Percentiles rank a stretch among this genome's conserved stretches.
These are phyloP conservation scores for Cossypha niveicapilla DNA, from an alignment of 2,797 vertebrate genomes.

Conservation along the genomic window DNA sequence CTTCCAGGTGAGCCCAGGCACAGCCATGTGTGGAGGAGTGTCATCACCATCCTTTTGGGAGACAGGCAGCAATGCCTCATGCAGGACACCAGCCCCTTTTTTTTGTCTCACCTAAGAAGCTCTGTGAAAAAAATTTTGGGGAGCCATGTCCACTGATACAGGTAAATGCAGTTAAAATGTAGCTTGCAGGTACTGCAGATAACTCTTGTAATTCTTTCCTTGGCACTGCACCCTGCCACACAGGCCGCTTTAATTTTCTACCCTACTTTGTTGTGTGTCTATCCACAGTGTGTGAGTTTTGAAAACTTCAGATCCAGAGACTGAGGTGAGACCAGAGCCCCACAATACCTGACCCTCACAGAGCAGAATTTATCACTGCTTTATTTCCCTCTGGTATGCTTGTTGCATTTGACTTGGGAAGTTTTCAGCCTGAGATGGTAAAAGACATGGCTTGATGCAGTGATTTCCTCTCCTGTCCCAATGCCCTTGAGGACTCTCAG, in stretches of 20 bases:
- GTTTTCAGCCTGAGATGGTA: too few relatives aligned
- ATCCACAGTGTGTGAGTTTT: neutral
- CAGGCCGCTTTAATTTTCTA: accelerated
- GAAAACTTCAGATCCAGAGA: neutral
- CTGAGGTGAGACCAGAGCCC: too few relatives aligned
- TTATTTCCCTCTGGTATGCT: too few relatives aligned
- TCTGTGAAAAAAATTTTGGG: neutral
- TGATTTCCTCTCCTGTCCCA: too few relatives aligned
- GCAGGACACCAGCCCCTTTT: neutral
- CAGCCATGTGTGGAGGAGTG: neutral
- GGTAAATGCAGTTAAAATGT: neutral
- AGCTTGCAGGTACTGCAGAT: neutral
- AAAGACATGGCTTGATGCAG: too few relatives aligned
- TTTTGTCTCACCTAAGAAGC: neutral
- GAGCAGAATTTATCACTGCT: too few relatives aligned
- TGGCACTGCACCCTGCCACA: accelerated
- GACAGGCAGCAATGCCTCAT: neutral
- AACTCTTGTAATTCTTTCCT: neutral
- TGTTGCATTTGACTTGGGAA: too few relatives aligned
- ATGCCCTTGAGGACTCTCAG: too few relatives aligned
- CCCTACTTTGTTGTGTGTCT: accelerated
- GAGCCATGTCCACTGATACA: neutral
- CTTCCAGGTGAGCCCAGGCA: neutral
- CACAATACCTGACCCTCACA: too few relatives aligned
- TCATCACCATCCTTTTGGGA: neutral